These are phyloP conservation scores for Drosophila buzzatii DNA, from an alignment of 2,888 invertebrate species.

Conservation along the genomic window DNA sequence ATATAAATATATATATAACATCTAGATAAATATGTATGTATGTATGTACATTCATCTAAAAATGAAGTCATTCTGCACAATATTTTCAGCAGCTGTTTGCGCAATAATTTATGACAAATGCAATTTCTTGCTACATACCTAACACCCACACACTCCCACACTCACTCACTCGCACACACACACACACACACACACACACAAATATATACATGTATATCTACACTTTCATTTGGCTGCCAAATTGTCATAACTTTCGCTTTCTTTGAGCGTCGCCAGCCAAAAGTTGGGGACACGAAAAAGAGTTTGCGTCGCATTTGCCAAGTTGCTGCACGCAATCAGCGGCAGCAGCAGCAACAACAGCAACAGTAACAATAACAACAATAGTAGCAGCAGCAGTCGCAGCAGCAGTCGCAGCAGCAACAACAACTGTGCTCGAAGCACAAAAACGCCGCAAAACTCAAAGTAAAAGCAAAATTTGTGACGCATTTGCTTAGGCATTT, in stretches of 20 bases:
- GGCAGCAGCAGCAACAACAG: slow-evolving; percentile 20
- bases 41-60: neutral
- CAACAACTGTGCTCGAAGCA: slow-evolving; percentile 20
- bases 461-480: slow-evolving; percentile 69
- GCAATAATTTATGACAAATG: slow-evolving; percentile 52
- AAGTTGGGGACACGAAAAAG: slow-evolving; percentile 42
- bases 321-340: slow-evolving; percentile 72
- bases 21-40: neutral
- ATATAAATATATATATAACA: neutral
- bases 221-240: slow-evolving; percentile 70
- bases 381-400: slow-evolving; percentile 7
- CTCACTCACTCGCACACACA: neutral
- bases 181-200: slow-evolving; percentile 5
- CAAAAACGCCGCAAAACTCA: slow-evolving; percentile 26
- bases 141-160: slow-evolving; percentile 29
- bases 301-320: slow-evolving; percentile 38
- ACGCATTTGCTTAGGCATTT: slow-evolving; percentile 2
- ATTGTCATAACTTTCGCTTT: slow-evolving; percentile 79
- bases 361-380: slow-evolving; percentile 26
- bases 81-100: slow-evolving; percentile 7
- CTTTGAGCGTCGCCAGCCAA: slow-evolving; percentile 49
- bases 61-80: neutral
- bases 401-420: neutral
- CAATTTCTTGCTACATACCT: slow-evolving; percentile 68
- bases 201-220: neutral